A percentile compares a stretch with the other conserved stretches of the same genome.
Evolutionary conservation across 2,113 vertebrate genomes (phyloP).

Genomic region (Phainopepla nitens): DNA sequence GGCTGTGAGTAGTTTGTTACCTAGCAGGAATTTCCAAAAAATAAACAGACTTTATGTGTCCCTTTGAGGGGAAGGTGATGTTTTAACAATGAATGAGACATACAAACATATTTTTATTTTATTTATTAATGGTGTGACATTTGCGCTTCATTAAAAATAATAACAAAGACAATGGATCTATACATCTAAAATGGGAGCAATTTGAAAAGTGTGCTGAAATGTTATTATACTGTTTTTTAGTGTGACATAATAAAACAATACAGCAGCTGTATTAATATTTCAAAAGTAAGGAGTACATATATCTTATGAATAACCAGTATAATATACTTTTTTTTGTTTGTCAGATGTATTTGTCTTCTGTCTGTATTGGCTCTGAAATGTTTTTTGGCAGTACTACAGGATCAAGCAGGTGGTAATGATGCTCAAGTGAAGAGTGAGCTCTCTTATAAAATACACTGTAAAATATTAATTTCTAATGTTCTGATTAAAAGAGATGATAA

Average conservation of each 20-base stretch:
- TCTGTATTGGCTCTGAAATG: not conserved
- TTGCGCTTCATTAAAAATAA: not conserved
- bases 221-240: not conserved
- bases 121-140: not conserved
- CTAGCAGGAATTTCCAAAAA: not conserved
- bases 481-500: not conserved
- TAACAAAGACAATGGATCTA: not conserved
- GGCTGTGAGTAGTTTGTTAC: not conserved
- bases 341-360: not conserved
- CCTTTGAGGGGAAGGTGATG: not conserved
- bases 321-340: not conserved
- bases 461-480: not conserved
- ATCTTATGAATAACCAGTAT: not conserved
- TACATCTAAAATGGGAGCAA: not conserved
- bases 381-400: not conserved
- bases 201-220: not conserved
- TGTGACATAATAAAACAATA: not conserved
- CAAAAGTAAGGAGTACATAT: not conserved
- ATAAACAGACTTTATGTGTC: not conserved
- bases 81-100: not conserved
- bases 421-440: constrained; percentile 29
- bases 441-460: not conserved
- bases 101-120: not conserved
- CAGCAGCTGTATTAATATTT: not conserved
- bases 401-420: not conserved